Evolutionary conservation across 2,113 vertebrate species (phyloP).

Genomic region (Zapus hudsonius): DNA sequence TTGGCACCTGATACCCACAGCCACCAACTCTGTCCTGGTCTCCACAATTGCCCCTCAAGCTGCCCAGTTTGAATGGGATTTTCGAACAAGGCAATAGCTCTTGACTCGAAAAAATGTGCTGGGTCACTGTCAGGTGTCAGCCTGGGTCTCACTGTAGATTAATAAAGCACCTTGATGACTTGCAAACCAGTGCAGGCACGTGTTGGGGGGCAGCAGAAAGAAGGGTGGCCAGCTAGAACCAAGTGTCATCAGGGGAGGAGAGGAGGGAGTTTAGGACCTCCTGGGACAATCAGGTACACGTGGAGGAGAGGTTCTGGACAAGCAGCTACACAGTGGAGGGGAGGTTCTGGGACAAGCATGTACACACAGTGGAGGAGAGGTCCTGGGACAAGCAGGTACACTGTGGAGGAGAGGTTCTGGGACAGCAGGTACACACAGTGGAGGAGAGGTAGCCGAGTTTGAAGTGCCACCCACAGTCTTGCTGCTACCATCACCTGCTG

Average conservation of each 20-base stretch:
- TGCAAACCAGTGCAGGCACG: not conserved
- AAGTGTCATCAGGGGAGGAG: not conserved
- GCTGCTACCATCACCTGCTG: not conserved
- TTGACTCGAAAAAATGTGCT: not conserved
- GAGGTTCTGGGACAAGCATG: too few species aligned
- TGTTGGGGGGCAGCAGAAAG: rapidly evolving
- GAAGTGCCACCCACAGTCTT: too few species aligned
- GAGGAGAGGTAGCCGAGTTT: not conserved
- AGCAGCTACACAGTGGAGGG: too few species aligned
- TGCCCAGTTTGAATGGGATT: not conserved
- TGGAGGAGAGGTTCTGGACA: too few species aligned
- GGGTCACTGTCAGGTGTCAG: not conserved
- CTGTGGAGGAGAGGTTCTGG: too few species aligned
- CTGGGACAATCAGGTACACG: not conserved
- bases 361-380: too few species aligned
- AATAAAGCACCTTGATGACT: not conserved
- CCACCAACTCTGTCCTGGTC: not conserved
- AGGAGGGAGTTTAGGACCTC: not conserved
- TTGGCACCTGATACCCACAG: not conserved
- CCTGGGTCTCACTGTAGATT: not conserved
- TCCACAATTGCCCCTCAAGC: not conserved
- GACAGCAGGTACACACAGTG: too few species aligned
- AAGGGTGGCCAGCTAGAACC: not conserved
- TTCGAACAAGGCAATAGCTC: not conserved
- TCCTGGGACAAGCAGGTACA: too few species aligned